These are phyloP conservation scores for Folsomia manolachei DNA, from an alignment of 2,888 invertebrate genomes.

Conservation along the genomic window DNA sequence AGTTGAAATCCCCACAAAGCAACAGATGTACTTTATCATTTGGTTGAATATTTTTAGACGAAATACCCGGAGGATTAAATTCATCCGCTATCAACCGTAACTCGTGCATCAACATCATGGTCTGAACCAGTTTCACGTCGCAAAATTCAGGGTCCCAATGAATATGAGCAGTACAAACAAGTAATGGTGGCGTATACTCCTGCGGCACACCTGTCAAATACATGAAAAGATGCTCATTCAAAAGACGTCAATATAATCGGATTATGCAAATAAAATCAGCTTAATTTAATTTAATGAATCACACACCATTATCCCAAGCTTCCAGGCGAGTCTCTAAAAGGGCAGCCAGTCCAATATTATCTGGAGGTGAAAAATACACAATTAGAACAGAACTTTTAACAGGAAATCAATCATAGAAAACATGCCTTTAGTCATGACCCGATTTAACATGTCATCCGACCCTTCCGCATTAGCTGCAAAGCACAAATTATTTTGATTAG, in stretches of 20 bases:
- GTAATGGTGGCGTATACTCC: constrained; percentile 69
- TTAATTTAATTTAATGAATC: no score
- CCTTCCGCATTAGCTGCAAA: constrained; percentile 88
- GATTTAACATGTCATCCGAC: constrained; percentile 95
- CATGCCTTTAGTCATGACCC: constrained; percentile 86
- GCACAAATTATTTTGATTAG: no score
- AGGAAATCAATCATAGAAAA: no score
- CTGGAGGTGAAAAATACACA: no score
- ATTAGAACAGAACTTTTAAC: no score
- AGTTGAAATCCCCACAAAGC: constrained; percentile 97
- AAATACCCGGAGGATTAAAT: constrained; percentile 58
- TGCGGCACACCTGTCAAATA: no score
- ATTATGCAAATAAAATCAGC: no score
- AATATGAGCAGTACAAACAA: constrained; percentile 97
- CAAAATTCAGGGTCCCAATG: constrained; percentile 99
- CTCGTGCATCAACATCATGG: constrained; percentile 97
- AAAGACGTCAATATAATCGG: no score
- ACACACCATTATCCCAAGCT: constrained; percentile 87
- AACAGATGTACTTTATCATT: constrained; percentile 78
- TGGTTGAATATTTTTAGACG: constrained; percentile 51
- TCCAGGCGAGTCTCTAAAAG: constrained; percentile 91
- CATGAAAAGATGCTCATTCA: no score
- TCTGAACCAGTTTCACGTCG: constrained; percentile 98
- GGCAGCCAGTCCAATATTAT: constrained; percentile 96
- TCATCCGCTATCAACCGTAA: constrained; percentile 83